Base-by-base conservation (phyloP, 2,888 invertebrate species). In the Ommatoiulus sabulosus region DNA sequence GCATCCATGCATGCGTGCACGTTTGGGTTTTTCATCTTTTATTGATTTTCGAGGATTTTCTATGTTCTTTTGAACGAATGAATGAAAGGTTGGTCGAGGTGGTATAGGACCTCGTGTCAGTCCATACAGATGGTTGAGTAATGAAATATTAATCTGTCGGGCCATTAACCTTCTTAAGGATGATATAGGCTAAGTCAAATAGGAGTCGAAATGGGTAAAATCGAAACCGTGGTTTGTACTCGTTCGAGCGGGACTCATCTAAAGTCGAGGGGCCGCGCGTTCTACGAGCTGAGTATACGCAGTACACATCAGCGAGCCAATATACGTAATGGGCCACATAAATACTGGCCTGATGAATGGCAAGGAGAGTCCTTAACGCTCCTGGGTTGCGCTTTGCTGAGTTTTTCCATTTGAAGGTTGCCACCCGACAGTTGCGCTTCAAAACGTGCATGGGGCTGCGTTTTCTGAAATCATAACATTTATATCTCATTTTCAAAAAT, bases 131-230 rank as follows among this genome's bases (percentile, higher is more conserved):
- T 57, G 57, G 57, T 57, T 57, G 57, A 84, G 43, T 84, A 84
- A 84, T 84, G 84, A 84, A 84, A 84, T 84, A 87, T 87, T 87
- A 87, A 87, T 87, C 87, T 48, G 48, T 52, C 87, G 87, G 52
- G 57, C 57, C 87, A 87, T 87, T 87, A 57, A 87, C 44, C 87
- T 57, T 57, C 43, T 87, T 87, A 57, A 48, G 48, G 52, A 57
- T 87, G 87, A 87, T 57, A 57, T 46, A 87, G 52, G 48, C 48
- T 87, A 87, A 87, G 57, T 87, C 48, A 48, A 57, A 87, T 46
- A 43, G 52, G 87, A 87, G 35, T 46, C 87, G 87, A 87, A 87
- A 87, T 52, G 57, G 43, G 52, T 87, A 57, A 87, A 87, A 87
- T 87, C 52, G 86, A 87, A 44, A 87, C 84, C 44, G 44, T 24